Evolutionary conservation across 1,140 invertebrate species (phyloP), one percentile per base, ranked within the genome.

Genomic region (Coelopa frigida): DNA sequence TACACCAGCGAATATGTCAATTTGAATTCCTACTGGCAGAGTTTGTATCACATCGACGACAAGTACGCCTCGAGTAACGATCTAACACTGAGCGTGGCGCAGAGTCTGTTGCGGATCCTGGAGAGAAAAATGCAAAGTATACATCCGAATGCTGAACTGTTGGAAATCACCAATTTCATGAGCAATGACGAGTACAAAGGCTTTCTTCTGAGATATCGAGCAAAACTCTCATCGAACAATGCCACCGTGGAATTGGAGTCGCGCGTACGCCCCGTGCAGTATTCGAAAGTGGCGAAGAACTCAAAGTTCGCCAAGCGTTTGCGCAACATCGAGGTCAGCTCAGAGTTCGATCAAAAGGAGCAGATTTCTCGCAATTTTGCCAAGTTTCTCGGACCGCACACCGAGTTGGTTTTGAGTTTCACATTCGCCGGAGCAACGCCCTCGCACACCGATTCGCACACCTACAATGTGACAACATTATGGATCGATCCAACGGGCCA

Each of bases 281-380:
- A 57, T 18, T 55, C 53, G 1, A 69, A 68, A 46, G 40, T 62
- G 14, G 71, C 61, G 75, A 71, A 61, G 68, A 77, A 64, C 64
- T 72, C 53, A 61, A 61, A 68, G n/a, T 68, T 78, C 33, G 68
- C 67, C 35, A 75, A 78, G 51, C 70, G 74, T 49, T 56, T 86
- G 4, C 80, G 82, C 54, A 69, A 74, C 44, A 78, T 92, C 37
- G 75, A 82, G 68, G 85, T 97, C 8, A 89, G 86, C 49, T 84
- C 85, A 12, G 87, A 96, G 55, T 97, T 88, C 72, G 94, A 98
- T 74, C 85, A 89, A 66, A 97, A 98, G 69, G 94, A 98, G 71
- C 85, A 89, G 61, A 81, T 84, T 8, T 91, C 91, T 52, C 77
- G 92, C 49, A 95, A 97, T 72, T 85, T 89, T 63, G 78, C 81